Evolutionary conservation across 2,113 vertebrate species (phyloP).

Genomic region (Plecotus auritus): DNA sequence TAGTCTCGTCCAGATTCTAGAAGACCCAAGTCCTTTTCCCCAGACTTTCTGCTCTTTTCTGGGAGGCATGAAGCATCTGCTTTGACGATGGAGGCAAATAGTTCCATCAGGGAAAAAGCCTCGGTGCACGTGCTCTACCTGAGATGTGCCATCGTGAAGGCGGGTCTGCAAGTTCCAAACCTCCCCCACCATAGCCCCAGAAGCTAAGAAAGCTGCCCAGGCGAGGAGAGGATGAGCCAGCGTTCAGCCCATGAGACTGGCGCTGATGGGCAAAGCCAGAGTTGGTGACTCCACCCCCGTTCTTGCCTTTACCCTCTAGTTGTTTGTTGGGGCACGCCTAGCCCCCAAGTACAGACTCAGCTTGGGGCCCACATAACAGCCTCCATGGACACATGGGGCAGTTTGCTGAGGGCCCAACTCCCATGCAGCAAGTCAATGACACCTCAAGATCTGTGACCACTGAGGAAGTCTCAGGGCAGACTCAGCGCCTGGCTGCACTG

Average conservation of each 20-base stretch:
- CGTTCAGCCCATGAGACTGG: background rate
- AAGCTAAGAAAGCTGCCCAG: background rate
- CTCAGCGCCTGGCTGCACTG: fast-evolving
- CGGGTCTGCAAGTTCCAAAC: background rate
- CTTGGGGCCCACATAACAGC: background rate
- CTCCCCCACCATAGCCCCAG: background rate
- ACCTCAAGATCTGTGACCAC: background rate
- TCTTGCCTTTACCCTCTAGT: background rate
- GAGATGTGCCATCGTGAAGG: background rate
- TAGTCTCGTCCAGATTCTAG: constrained; percentile 74
- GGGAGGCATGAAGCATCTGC: constrained; percentile 77
- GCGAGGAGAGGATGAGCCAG: background rate
- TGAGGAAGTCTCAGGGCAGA: background rate
- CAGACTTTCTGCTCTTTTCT: constrained; percentile 76
- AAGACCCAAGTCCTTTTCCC: constrained; percentile 74
- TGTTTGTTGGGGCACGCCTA: background rate
- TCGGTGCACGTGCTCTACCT: background rate
- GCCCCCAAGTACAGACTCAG: background rate
- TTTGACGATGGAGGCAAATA: constrained; percentile 65
- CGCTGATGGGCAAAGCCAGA: background rate
- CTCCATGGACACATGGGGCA: background rate
- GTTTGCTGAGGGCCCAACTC: background rate
- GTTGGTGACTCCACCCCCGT: background rate
- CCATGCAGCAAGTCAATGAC: fast-evolving
- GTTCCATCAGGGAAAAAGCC: constrained; percentile 76